Conservation (phyloP, 2,113 vertebrate genomes). For the Cavia porcellus region DNA sequence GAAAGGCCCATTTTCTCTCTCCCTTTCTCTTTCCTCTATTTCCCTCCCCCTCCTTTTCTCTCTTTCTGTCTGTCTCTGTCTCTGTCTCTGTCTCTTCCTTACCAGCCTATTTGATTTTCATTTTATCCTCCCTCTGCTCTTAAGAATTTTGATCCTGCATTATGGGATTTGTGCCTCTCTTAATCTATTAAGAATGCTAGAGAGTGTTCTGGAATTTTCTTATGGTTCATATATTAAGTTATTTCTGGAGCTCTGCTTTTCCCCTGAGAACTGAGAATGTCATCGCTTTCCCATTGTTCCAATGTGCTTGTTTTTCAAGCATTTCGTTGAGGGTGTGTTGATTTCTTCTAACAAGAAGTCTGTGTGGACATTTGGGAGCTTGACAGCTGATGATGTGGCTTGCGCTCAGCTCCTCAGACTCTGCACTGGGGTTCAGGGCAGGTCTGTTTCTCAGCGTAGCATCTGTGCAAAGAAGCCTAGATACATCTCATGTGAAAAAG, state of each 20-base stretch:
- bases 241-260: conserved; percentile 51
- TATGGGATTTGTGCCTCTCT: neutral
- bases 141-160: neutral
- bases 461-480: neutral
- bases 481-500: no score
- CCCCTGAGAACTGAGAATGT: conserved; percentile 55
- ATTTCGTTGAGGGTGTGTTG: neutral
- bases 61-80: neutral
- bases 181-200: conserved; percentile 15
- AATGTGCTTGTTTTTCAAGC: conserved; percentile 16
- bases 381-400: neutral
- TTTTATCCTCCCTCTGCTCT: neutral
- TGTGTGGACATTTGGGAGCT: neutral
- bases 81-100: neutral
- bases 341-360: neutral
- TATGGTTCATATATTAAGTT: conserved; percentile 24
- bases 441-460: neutral
- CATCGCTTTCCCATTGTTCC: conserved; percentile 61
- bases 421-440: neutral
- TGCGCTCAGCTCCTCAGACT: no score
- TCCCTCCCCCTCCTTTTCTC: neutral
- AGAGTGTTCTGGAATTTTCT: conserved; percentile 52
- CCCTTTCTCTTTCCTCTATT: neutral
- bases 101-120: neutral
- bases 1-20: neutral